Conservation (phyloP, 2,113 vertebrate species). For the Orycteropus afer region DNA sequence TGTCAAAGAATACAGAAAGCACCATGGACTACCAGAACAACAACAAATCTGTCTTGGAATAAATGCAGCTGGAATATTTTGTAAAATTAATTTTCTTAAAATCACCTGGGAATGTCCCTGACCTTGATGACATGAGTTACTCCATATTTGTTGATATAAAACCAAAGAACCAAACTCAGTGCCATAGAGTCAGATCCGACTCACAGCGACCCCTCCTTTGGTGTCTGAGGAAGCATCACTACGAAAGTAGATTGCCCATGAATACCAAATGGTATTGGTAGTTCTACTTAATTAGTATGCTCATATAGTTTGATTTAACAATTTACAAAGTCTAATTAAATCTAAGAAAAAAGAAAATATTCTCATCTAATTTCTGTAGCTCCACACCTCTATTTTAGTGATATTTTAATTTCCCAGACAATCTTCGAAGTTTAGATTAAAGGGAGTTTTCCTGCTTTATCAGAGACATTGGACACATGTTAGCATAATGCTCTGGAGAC, state of each 20-base stretch:
- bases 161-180: no score
- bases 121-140: neutral
- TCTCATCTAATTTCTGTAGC: neutral
- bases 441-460: neutral
- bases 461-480: neutral
- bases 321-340: neutral
- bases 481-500: neutral
- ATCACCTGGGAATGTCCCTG: neutral
- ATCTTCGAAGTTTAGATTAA: neutral
- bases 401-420: neutral
- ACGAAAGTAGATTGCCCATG: no score
- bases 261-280: neutral
- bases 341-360: neutral
- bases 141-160: slow-evolving; percentile 2
- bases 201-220: no score
- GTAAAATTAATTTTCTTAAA: neutral
- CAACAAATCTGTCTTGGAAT: no score
- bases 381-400: neutral
- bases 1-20: no score
- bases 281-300: neutral
- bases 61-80: no score
- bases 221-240: no score
- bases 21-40: no score
- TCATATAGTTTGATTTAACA: neutral
- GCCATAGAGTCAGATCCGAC: no score